Percentiles rank a stretch among this genome's conserved stretches.
Evolutionary conservation across 1,140 invertebrate genomes (phyloP).

Genomic region (Macrobrachium rosenbergii): DNA sequence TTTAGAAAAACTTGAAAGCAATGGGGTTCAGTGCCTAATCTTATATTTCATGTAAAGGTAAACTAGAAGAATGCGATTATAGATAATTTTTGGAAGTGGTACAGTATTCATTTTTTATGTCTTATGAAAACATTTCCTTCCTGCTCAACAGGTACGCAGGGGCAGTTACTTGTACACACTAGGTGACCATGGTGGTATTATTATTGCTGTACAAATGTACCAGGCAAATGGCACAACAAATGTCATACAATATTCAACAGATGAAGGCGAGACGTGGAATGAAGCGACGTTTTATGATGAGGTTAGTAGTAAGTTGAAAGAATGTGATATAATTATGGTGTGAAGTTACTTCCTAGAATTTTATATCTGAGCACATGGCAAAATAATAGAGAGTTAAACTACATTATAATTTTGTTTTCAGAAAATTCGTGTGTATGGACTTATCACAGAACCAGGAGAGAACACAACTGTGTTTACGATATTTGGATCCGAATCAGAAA

Average conservation of each 20-base stretch:
- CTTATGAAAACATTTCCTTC: neutral
- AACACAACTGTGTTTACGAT: slow-evolving; percentile 92
- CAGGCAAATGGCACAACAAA: slow-evolving; percentile 78
- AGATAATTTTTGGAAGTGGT: too few relatives aligned
- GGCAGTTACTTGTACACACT: slow-evolving; percentile 90
- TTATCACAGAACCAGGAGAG: slow-evolving; percentile 93
- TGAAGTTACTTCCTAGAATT: too few relatives aligned
- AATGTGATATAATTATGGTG: too few relatives aligned
- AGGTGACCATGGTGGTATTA: slow-evolving; percentile 90
- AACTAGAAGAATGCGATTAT: too few relatives aligned
- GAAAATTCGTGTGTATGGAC: slow-evolving; percentile 82
- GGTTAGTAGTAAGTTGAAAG: slow-evolving; percentile 64
- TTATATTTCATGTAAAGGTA: too few relatives aligned
- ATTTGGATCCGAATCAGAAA: slow-evolving; percentile 83
- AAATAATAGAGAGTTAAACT: neutral
- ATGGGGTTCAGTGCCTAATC: too few relatives aligned
- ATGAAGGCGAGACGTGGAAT: slow-evolving; percentile 88
- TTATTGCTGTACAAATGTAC: slow-evolving; percentile 87
- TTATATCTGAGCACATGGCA: too few relatives aligned
- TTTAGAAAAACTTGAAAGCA: too few relatives aligned
- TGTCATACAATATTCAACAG: slow-evolving; percentile 85
- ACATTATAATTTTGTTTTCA: neutral
- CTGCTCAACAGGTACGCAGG: slow-evolving; percentile 75
- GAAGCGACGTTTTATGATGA: slow-evolving; percentile 79
- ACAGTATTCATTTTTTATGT: neutral